phyloP scores from a whole-genome alignment of 2,888 invertebrate species.

The Philereme transversata region DNA sequence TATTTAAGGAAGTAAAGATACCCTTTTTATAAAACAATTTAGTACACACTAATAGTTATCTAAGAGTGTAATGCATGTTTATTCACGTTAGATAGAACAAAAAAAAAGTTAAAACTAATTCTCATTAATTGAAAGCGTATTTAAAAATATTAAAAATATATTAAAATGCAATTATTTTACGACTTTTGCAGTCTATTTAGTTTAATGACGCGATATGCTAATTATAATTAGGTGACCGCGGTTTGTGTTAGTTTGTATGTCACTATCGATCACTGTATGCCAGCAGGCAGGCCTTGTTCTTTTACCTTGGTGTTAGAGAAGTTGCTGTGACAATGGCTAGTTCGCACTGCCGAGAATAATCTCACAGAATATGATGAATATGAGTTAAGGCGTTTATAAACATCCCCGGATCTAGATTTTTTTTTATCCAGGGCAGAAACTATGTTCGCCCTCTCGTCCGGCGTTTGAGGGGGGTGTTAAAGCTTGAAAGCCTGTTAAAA shows the following conservation, averaged over 20 bases:
- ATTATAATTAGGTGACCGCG: constrained; percentile 42
- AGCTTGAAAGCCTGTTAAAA: too few species aligned
- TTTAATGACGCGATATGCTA: constrained; percentile 47
- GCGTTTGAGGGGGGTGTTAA: too few species aligned
- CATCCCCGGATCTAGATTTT: too few species aligned
- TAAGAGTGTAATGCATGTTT: constrained; percentile 69
- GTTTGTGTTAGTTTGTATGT: constrained; percentile 22
- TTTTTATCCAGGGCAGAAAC: too few species aligned
- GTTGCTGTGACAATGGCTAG: neutral
- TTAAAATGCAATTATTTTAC: constrained; percentile 44
- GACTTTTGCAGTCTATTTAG: constrained; percentile 60
- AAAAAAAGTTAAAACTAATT: constrained; percentile 56
- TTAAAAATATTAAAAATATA: constrained; percentile 35
- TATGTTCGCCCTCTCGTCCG: too few species aligned
- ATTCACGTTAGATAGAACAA: constrained; percentile 72
- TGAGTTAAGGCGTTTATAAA: too few species aligned
- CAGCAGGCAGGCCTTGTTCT: constrained; percentile 31
- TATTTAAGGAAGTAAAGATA: constrained; percentile 58
- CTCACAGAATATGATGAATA: too few species aligned
- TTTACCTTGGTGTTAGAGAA: constrained; percentile 6
- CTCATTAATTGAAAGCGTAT: constrained; percentile 34
- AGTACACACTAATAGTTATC: constrained; percentile 68
- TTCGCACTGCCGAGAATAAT: neutral
- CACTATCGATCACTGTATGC: constrained; percentile 18
- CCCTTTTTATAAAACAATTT: constrained; percentile 66